Evolutionary conservation across 2,797 vertebrate genomes (phyloP).

Genomic region (Astyanax mexicanus): DNA sequence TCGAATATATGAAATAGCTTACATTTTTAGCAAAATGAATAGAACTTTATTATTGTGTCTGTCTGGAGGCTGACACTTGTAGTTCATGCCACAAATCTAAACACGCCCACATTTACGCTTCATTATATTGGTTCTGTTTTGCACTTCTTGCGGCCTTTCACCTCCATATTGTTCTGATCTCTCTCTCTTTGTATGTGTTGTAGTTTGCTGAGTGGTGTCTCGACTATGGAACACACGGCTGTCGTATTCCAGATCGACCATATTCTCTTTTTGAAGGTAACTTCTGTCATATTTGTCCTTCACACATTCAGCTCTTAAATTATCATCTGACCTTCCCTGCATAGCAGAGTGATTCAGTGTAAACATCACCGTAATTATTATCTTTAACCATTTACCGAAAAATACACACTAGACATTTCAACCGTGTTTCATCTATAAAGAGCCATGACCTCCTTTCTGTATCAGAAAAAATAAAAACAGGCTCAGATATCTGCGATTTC

Average conservation of each 20-base stretch:
- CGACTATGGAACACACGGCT: slow-evolving; percentile 94
- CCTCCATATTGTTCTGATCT: background rate
- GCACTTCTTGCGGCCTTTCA: background rate
- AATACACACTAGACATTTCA: background rate
- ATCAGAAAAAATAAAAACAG: slow-evolving; percentile 13
- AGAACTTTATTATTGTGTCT: too few species aligned
- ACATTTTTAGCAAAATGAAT: too few species aligned
- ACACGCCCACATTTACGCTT: too few species aligned
- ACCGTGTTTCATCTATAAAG: background rate
- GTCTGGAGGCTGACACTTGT: too few species aligned
- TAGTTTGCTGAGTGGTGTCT: slow-evolving; percentile 99
- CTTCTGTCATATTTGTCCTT: background rate
- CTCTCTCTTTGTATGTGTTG: background rate
- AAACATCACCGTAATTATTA: slow-evolving; percentile 3
- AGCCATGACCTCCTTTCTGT: background rate
- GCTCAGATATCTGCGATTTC: background rate
- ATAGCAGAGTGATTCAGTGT: background rate
- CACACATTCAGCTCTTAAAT: background rate
- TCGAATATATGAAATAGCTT: too few species aligned
- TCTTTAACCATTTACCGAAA: slow-evolving; percentile 11
- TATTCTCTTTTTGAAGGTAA: slow-evolving; percentile 99
- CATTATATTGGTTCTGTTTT: too few species aligned
- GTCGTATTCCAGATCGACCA: slow-evolving; percentile 95
- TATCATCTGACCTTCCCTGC: background rate
- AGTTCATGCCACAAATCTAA: too few species aligned